Evolutionary conservation across 2,113 vertebrate species (phyloP).

Genomic region (Eublepharis macularius): DNA sequence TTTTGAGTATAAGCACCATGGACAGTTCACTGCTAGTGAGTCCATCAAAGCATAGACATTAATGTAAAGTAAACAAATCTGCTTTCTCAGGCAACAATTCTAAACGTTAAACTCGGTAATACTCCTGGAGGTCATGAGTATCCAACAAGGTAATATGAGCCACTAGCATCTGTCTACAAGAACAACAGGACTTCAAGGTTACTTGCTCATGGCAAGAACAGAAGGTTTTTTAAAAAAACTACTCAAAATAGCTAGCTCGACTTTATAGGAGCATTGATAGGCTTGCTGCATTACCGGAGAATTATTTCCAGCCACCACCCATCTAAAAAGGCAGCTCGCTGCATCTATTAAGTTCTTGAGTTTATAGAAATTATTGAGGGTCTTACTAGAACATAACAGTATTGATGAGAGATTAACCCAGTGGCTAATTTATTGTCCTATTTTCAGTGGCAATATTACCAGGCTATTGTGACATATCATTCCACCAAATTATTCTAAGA

Average conservation of each 20-base stretch:
- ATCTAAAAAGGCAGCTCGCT: not conserved
- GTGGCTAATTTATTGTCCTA: not conserved
- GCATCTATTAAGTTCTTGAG: not conserved
- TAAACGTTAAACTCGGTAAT: not conserved
- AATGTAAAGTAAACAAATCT: slow-evolving; percentile 32
- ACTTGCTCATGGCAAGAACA: not conserved
- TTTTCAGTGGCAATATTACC: not conserved
- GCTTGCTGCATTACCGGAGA: not conserved
- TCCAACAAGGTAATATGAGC: not conserved
- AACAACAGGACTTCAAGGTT: not conserved
- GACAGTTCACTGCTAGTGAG: not conserved
- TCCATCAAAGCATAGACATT: not conserved
- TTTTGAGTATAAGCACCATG: not conserved
- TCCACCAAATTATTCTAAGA: not conserved
- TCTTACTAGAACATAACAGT: not conserved
- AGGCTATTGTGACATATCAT: not conserved
- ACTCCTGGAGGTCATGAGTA: not conserved
- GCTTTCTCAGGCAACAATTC: not conserved
- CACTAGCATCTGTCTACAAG: not conserved
- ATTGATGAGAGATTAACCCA: not conserved
- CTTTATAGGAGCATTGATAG: not conserved
- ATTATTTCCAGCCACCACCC: not conserved
- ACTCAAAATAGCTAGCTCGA: not conserved
- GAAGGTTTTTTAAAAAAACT: not conserved
- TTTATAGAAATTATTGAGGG: not conserved